These are phyloP conservation scores for Sitta carolinensis DNA, from an alignment of 2,797 vertebrate genomes.

Conservation along the genomic window DNA sequence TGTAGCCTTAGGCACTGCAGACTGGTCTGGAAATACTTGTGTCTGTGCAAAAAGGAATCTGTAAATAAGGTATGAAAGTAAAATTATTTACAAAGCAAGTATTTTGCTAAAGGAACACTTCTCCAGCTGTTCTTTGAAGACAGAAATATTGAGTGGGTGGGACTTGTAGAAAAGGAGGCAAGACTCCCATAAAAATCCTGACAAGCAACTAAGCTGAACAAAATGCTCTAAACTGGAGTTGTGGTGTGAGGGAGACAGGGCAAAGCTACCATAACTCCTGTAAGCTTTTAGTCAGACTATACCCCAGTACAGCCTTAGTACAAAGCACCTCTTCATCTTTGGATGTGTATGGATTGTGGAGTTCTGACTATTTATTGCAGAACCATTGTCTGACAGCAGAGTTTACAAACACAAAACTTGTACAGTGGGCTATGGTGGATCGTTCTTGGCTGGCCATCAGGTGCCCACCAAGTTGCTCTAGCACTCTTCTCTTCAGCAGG, in stretches of 20 bases:
- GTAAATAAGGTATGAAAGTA: neutral
- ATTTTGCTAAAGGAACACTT: neutral
- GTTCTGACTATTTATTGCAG: neutral
- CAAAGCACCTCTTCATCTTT: neutral
- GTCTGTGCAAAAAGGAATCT: neutral
- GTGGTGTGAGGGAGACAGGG: neutral
- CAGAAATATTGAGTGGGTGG: neutral
- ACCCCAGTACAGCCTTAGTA: neutral
- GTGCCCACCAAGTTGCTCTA: neutral
- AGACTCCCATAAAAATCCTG: neutral
- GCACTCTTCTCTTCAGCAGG: neutral
- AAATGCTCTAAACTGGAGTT: neutral
- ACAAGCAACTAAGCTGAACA: neutral
- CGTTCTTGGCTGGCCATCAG: neutral
- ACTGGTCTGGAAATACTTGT: neutral
- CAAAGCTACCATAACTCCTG: neutral
- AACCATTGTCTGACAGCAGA: neutral
- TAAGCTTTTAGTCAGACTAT: neutral
- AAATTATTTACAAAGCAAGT: constrained; percentile 3
- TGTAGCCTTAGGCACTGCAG: neutral
- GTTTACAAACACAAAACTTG: neutral
- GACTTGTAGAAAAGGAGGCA: neutral
- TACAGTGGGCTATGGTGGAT: neutral
- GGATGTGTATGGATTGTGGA: neutral
- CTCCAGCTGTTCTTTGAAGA: neutral